Percentiles rank a stretch among this genome's conserved stretches.
phyloP scores from a whole-genome alignment of 2,113 vertebrate species.

The Parus major region DNA sequence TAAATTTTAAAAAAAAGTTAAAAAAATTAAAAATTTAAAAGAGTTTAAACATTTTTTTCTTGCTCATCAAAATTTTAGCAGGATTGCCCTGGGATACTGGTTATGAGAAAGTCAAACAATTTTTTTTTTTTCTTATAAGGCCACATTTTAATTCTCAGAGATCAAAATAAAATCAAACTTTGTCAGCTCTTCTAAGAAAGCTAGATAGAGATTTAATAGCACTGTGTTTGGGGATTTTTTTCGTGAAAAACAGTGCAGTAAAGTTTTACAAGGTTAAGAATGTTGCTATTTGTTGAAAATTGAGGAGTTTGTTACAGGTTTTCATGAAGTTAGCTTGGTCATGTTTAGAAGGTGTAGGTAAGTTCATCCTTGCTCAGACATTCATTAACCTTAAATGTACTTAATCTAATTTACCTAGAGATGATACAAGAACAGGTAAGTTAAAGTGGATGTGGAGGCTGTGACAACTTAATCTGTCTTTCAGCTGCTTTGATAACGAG shows the following conservation, averaged over 20 bases:
- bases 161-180: slow-evolving; percentile 34
- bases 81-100: not conserved
- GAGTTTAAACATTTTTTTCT: not conserved
- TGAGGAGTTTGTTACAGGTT: not conserved
- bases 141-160: not conserved
- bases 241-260: not conserved
- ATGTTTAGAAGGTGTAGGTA: not conserved
- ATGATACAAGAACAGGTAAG: not conserved
- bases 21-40: not conserved
- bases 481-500: not conserved
- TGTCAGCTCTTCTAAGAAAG: not conserved
- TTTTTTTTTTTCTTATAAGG: not conserved
- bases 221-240: not conserved
- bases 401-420: not conserved
- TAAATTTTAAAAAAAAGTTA: not conserved
- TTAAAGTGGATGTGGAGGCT: not conserved
- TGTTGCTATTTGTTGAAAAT: not conserved
- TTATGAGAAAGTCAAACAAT: not conserved
- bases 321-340: not conserved
- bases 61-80: slow-evolving; percentile 29
- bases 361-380: not conserved
- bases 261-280: not conserved
- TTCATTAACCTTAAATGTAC: not conserved
- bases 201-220: not conserved
- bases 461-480: not conserved